These are phyloP conservation scores for Caenorhabditis wallacei DNA, from an alignment of 2,888 invertebrate genomes.

Conservation along the genomic window DNA sequence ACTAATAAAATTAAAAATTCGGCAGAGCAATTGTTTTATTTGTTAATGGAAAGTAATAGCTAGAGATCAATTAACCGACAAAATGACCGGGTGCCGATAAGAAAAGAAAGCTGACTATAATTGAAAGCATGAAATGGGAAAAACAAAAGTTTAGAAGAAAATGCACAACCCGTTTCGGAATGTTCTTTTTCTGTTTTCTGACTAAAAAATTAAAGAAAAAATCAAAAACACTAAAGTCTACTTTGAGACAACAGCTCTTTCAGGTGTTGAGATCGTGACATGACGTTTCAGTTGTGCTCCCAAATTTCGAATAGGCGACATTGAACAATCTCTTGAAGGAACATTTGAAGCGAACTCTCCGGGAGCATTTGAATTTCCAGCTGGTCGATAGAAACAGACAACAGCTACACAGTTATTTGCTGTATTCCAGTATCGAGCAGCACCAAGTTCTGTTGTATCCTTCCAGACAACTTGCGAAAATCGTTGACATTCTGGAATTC, in stretches of 20 bases:
- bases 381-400: conserved; percentile 82
- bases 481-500: conserved; percentile 79
- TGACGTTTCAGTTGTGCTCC: conserved; percentile 77
- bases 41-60: conserved; percentile 28
- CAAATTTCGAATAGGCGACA: conserved; percentile 77
- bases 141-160: conserved; percentile 21
- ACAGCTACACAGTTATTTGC: conserved; percentile 81
- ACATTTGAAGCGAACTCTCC: conserved; percentile 81
- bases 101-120: conserved; percentile 39
- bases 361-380: conserved; percentile 82
- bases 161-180: conserved; percentile 46
- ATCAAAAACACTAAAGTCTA: conserved; percentile 7
- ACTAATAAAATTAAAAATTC: conserved; percentile 1
- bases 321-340: conserved; percentile 74
- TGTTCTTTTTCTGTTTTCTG: conserved; percentile 40
- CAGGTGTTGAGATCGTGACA: conserved; percentile 73
- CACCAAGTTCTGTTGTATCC: conserved; percentile 74
- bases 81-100: conserved; percentile 43
- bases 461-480: conserved; percentile 83
- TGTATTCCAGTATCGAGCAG: conserved; percentile 81
- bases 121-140: conserved; percentile 54
- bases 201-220: background rate
- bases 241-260: conserved; percentile 54
- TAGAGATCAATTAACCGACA: conserved; percentile 58
- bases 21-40: conserved; percentile 46